A percentile compares a stretch with the other conserved stretches of the same genome.
Conservation (phyloP, 2,113 vertebrate genomes). For the Lepus europaeus region DNA sequence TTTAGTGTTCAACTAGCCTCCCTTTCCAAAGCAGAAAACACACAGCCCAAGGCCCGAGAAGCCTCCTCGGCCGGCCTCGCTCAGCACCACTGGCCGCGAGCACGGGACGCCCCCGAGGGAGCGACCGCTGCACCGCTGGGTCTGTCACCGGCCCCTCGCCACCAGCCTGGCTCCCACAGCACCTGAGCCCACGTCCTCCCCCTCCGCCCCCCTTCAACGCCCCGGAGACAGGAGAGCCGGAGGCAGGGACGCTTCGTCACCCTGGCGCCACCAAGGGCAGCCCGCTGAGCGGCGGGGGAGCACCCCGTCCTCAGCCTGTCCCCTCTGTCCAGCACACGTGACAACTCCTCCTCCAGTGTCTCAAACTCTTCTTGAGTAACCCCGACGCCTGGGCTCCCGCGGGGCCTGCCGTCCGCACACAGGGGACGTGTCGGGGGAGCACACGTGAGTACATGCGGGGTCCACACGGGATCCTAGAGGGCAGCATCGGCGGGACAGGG, state of each 20-base stretch:
- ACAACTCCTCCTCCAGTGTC: constrained; percentile 90
- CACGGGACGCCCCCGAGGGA: constrained; percentile 79
- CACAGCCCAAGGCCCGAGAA: constrained; percentile 70
- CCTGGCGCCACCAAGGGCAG: constrained; percentile 71
- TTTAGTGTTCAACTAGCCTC: constrained; percentile 87
- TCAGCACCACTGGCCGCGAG: not conserved
- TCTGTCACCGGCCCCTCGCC: constrained; percentile 72
- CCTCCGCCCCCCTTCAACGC: constrained; percentile 36
- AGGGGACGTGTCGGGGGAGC: constrained; percentile 65
- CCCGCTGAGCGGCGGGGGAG: constrained; percentile 80
- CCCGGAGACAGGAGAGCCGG: constrained; percentile 82
- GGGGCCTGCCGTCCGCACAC: constrained; percentile 81
- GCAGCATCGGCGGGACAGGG: constrained; percentile 75
- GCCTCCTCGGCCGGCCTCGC: constrained; percentile 83
- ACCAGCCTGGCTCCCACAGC: constrained; percentile 80
- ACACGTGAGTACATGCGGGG: constrained; percentile 53
- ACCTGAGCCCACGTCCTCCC: constrained; percentile 74
- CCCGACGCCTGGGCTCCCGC: constrained; percentile 82
- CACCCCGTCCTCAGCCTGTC: constrained; percentile 83
- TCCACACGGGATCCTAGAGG: constrained; percentile 66
- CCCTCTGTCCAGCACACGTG: constrained; percentile 83
- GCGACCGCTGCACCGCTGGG: constrained; percentile 72
- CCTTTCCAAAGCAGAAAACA: constrained; percentile 76
- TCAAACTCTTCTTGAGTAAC: constrained; percentile 85
- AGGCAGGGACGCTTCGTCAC: constrained; percentile 74